phyloP scores from a whole-genome alignment of 2,797 vertebrate genomes.

The Amphiprion clarkii region DNA sequence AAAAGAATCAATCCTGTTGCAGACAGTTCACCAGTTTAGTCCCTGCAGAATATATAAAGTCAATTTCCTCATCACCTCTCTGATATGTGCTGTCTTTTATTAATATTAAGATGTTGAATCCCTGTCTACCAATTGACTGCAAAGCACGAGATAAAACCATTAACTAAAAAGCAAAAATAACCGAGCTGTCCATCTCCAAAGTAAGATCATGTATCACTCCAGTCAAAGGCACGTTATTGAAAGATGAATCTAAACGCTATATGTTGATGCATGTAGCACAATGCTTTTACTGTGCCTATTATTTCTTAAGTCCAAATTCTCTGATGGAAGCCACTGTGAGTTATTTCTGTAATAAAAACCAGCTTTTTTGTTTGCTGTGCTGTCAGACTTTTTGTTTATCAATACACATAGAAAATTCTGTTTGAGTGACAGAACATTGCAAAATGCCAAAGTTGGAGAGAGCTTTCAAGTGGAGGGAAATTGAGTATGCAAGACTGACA shows the following conservation, averaged over 20 bases:
- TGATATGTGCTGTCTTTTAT: conserved; percentile 30
- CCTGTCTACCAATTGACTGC: conserved; percentile 13
- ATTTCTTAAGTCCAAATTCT: conserved; percentile 50
- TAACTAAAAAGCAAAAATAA: conserved; percentile 18
- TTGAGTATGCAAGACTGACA: conserved; percentile 85
- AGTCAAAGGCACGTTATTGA: conserved; percentile 28
- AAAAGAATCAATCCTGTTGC: conserved; percentile 14
- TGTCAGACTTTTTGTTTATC: conserved; percentile 80
- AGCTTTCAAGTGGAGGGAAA: conserved; percentile 85
- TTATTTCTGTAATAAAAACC: conserved; percentile 73
- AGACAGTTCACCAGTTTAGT: conserved; percentile 14
- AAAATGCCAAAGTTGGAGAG: conserved; percentile 84
- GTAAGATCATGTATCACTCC: conserved; percentile 22
- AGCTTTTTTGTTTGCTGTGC: conserved; percentile 70
- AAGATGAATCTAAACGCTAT: conserved; percentile 32
- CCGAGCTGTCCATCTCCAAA: conserved; percentile 18
- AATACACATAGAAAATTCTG: conserved; percentile 77
- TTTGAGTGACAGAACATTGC: conserved; percentile 84
- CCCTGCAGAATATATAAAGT: conserved; percentile 12
- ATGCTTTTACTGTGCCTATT: conserved; percentile 27
- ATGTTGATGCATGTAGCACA: conserved; percentile 30
- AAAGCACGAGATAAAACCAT: conserved; percentile 37
- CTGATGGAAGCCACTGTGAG: conserved; percentile 48
- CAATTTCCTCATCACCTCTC: conserved; percentile 24
- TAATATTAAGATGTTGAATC: conserved; percentile 35